Evolutionary conservation across 2,113 vertebrate species (phyloP).

Genomic region (Trachemys scripta): DNA sequence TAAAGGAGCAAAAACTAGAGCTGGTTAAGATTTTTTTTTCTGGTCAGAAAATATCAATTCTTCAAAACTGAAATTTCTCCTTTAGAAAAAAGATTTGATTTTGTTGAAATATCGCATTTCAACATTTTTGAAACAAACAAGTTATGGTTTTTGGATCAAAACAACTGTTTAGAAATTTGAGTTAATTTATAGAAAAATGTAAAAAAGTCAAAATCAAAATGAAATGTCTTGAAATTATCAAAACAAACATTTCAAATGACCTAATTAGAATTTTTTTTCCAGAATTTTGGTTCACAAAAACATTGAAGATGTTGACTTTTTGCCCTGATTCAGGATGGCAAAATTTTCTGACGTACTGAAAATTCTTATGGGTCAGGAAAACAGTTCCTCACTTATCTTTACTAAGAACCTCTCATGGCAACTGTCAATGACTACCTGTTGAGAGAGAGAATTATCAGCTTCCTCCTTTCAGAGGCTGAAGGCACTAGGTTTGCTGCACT

Average conservation of each 20-base stretch:
- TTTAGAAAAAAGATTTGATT: background rate
- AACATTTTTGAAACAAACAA: background rate
- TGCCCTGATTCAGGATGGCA: too few relatives aligned
- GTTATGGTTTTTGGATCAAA: background rate
- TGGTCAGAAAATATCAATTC: too few relatives aligned
- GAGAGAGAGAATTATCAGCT: background rate
- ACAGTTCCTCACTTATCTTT: too few relatives aligned
- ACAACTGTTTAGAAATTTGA: fast-evolving
- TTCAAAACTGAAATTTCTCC: background rate
- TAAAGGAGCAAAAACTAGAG: background rate
- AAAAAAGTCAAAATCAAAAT: background rate
- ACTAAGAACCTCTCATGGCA: background rate
- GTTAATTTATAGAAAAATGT: background rate
- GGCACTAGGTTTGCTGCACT: background rate
- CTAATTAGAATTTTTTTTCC: background rate
- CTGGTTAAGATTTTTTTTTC: background rate
- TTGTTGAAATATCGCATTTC: background rate
- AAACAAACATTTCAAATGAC: background rate
- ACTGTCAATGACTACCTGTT: background rate
- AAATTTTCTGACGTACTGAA: too few relatives aligned
- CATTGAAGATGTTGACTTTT: too few relatives aligned
- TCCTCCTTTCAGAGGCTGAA: background rate
- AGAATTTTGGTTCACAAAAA: too few relatives aligned
- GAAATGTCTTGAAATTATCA: background rate
- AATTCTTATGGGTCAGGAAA: too few relatives aligned